Base-by-base conservation (phyloP, 2,888 invertebrate species). In the Arrhopalites spinosus region DNA sequence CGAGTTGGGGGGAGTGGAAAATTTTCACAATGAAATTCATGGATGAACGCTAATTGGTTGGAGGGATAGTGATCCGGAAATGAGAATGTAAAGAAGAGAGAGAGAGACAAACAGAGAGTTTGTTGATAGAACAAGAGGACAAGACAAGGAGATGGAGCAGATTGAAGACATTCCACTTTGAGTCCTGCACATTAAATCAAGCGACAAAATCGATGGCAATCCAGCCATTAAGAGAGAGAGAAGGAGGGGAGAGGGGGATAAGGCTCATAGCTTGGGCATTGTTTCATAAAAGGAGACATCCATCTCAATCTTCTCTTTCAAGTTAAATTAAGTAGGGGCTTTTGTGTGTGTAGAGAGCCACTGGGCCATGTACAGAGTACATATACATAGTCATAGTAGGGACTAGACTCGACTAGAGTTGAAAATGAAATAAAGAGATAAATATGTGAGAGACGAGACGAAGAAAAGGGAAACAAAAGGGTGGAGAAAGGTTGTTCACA, bases 191-290 rank as follows among this genome's bases (percentile, higher is more conserved):
- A 36, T 66, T 43, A 43, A 61, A 61, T 43, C 43, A 43, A 59
- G 71, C 45, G 45, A 63, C 27, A 43, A 72, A 59, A 72, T 72
- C 71, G 61, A 72, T 72, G 59, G 50, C 29, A 69, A 69, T 69
- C 50, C 29, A 53, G 53, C 53, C 53, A 53, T 69, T 53, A 45
- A 45, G 47, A 47, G 25, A 25, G 27, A 8, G 23, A 2, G 7
- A 27, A 27, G 27, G 27, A 8, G 23, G 27, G 7, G 63, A 27
- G 27, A 23, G 61, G n/a, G 61, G 20, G 23, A 17, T 13, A 61
- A 11, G 3, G 36, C 36, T 50, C n/a, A n/a, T n/a, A n/a, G n/a
- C n/a, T n/a, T n/a, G n/a, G n/a, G n/a, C n/a, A n/a, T 69, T 53
- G 69, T 69, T 69, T 69, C 68, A 67, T 67, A 29, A 53, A 50